These are phyloP conservation scores for Aotus griseimembra DNA, from an alignment of 2,797 vertebrate species.

Conservation along the genomic window DNA sequence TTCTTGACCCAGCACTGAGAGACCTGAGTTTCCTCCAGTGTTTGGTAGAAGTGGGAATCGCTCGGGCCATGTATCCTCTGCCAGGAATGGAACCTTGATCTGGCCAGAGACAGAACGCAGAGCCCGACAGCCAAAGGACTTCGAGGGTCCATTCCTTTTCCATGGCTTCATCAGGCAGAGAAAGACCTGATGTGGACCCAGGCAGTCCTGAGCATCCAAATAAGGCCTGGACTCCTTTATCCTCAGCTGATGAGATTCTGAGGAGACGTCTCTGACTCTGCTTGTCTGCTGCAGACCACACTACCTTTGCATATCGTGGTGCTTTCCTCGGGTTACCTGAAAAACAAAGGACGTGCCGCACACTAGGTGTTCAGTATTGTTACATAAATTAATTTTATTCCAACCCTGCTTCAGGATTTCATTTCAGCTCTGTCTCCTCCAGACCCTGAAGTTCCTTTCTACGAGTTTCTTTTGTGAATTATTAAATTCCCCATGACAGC, in stretches of 20 bases:
- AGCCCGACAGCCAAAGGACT: background rate
- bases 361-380: background rate
- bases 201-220: background rate
- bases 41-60: background rate
- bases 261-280: background rate
- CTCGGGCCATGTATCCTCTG: background rate
- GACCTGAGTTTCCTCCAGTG: background rate
- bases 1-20: background rate
- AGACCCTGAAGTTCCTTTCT: background rate
- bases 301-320: too few species aligned
- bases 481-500: background rate
- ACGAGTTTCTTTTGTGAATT: background rate
- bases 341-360: background rate
- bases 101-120: background rate
- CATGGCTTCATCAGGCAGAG: background rate
- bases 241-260: background rate
- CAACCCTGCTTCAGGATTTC: background rate
- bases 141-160: background rate
- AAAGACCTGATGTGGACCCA: background rate
- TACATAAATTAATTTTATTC: background rate
- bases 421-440: background rate
- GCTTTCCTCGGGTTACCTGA: background rate
- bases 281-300: background rate
- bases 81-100: background rate
- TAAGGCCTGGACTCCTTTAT: background rate